Evolutionary conservation across 2,113 vertebrate species (phyloP).

Genomic region (Lophotis ruficrista): DNA sequence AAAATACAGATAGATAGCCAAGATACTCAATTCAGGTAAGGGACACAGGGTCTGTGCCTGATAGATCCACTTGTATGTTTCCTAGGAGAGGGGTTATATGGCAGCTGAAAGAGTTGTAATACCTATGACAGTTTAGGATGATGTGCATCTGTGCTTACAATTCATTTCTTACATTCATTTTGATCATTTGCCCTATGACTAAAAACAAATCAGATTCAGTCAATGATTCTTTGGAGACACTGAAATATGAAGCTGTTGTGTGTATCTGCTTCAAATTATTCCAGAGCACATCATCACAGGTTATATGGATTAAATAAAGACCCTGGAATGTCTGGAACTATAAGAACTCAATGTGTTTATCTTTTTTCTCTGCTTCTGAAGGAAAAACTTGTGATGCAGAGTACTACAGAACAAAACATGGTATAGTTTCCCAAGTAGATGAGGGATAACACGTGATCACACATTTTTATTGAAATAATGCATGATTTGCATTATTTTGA

Average conservation of each 20-base stretch:
- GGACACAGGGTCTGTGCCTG: not conserved
- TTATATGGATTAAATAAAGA: not conserved
- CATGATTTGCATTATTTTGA: too few species aligned
- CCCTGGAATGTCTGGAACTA: not conserved
- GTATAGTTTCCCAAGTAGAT: not conserved
- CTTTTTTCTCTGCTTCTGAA: not conserved
- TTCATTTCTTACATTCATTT: not conserved
- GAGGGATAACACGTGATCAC: not conserved
- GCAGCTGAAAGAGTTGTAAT: not conserved
- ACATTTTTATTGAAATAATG: not conserved
- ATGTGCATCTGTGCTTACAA: not conserved
- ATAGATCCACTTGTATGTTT: not conserved
- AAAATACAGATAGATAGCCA: not conserved
- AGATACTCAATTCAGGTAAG: not conserved
- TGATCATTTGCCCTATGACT: not conserved
- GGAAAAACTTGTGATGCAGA: not conserved
- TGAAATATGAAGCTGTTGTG: not conserved
- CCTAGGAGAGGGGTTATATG: not conserved
- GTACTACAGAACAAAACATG: not conserved
- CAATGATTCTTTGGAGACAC: not conserved
- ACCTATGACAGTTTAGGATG: not conserved
- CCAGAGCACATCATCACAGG: not conserved
- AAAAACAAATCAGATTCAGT: not conserved
- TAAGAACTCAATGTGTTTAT: not conserved
- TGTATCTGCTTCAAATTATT: not conserved